Base-by-base conservation (phyloP, 2,888 invertebrate genomes). In the Cryptus armator region DNA sequence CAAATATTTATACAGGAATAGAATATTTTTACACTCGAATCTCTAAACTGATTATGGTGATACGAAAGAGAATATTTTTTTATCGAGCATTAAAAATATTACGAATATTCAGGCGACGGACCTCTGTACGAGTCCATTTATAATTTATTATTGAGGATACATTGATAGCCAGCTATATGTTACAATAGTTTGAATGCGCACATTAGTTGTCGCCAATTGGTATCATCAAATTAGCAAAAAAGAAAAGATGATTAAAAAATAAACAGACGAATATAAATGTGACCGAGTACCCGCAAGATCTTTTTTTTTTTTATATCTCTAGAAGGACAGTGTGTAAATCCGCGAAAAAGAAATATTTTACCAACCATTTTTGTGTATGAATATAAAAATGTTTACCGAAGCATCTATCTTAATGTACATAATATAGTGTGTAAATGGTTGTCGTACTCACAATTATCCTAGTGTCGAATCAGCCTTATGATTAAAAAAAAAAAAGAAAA, bases 131-230 rank as follows among this genome's bases (percentile, higher is more conserved):
- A 37, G 37, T 43, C 48, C 12, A 51, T 64, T 70, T 44, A 56
- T 19, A 56, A 12, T 56, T 10, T 67, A 67, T 67, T 53, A 67
- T 80, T 70, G 43, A 77, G 62, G 83, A 87, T 86, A 87, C 83
- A 80, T 87, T 64, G 80, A 86, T 84, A 87, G 86, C 81, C 86
- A 79, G 81, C 84, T 56, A 56, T 86, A 84, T 87, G 43, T 76
- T 87, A 84, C 62, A 83, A 74, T 72, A 62, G 64, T 72, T 72
- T 56, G 72, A 19, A 72, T 56, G 56, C 59, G 59, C 56, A 59
- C 56, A 72, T 44, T 14, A 19, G 2, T 59, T 56, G 19, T 43
- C 24, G 24, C 56, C 24, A 4, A 56, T 24, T 56, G 12, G 37
- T 37, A 9, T 37, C 37, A 7, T 37, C 37, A 7, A 37, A 37